Base-by-base conservation (phyloP, 2,113 vertebrate genomes). In the Pogona vitticeps region DNA sequence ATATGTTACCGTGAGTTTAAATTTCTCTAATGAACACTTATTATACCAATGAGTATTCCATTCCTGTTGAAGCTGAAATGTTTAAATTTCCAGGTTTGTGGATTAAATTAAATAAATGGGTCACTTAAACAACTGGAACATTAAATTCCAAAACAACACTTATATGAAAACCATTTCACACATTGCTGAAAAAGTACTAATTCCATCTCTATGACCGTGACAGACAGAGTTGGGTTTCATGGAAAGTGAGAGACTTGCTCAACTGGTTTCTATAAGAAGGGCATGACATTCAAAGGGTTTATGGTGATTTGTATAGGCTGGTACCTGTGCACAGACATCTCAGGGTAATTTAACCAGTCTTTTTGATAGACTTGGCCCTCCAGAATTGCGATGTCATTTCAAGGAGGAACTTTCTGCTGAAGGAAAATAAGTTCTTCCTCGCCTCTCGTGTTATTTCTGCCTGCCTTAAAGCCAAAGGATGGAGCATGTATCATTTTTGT, bases 1-100 rank as follows among this genome's bases (percentile, higher is more conserved):
- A 5, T n/a, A 88, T 70, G 80, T 82, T 88, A 15, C 15, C 86
- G 63, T 86, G 13, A 84, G 33, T 38, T 75, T 71, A 21, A 3
- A 42, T 56, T 42, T 56, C 5, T 31, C 79, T 81, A 83, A 75
- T 31, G 1, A 31, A 65, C 4, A 26, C 28, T 67, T 67, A 67
- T 59, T 84, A 46, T 79, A 46, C 12, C 38, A 3, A 20, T 17
- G 4, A 2, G 75, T 2, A 46, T 87, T 65, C 63, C 59, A 0
- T 84, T 86, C 56, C 58, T 77, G 31, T 65, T 52, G 52, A 7
- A 38, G 14, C 13, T 65, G 36, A 80, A 72, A 83, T 72, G 2
- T 36, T 28, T 56, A 56, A 1, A 9, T 58, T 78, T 59, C 67
- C 36, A 58, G 17, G 33, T 71, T 77, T 52, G 7, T 77, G 46